phyloP scores from a whole-genome alignment of 2,113 vertebrate species.

The Xenotilapia longispinis region DNA sequence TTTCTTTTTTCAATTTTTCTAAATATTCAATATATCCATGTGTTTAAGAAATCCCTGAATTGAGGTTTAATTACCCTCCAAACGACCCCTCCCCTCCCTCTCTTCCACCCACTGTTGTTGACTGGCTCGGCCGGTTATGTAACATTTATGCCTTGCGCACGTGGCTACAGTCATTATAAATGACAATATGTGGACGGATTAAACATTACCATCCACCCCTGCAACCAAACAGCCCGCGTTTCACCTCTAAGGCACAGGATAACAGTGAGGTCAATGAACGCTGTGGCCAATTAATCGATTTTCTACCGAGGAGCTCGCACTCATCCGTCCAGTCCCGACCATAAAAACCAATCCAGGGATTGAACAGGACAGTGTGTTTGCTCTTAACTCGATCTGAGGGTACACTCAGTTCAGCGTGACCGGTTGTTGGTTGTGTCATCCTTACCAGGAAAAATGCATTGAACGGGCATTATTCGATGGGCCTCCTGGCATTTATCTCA shows the following conservation, averaged over 20 bases:
- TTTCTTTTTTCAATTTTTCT: neutral
- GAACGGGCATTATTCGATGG: neutral
- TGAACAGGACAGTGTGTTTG: neutral
- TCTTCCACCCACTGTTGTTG: slow-evolving; percentile 30
- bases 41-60: neutral
- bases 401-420: neutral
- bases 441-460: neutral
- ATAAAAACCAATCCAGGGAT: neutral
- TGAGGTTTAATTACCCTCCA: neutral
- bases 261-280: neutral
- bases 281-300: neutral
- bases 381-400: neutral
- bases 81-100: neutral
- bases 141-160: slow-evolving; percentile 51
- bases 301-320: neutral
- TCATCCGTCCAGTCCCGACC: neutral
- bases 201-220: neutral
- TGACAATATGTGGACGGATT: neutral
- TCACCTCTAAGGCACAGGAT: neutral
- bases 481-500: neutral
- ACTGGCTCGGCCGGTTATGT: slow-evolving; percentile 37
- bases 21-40: neutral
- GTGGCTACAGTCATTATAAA: slow-evolving; percentile 38
- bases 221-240: neutral
- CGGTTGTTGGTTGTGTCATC: neutral